phyloP scores from a whole-genome alignment of 2,888 invertebrate species.

The Ormyrus pomaceus region DNA sequence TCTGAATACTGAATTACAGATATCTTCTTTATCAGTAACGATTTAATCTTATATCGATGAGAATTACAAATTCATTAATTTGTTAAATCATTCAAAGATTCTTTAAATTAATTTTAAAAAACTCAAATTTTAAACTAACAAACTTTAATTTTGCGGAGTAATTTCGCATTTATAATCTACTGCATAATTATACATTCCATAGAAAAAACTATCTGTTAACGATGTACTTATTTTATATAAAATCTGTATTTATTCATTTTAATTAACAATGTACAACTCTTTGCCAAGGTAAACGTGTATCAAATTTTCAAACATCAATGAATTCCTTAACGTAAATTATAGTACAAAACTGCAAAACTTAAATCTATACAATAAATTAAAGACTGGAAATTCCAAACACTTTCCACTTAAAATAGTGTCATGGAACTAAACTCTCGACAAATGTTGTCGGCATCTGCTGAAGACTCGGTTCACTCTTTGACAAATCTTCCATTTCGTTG shows the following conservation, averaged over 20 bases:
- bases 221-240: no score
- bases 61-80: no score
- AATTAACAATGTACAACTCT: not conserved
- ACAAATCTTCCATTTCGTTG: conserved; percentile 7
- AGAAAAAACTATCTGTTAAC: no score
- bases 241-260: not conserved
- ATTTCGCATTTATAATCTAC: no score
- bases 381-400: conserved; percentile 10
- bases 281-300: not conserved
- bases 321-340: not conserved
- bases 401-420: conserved; percentile 13
- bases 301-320: not conserved
- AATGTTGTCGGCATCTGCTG: conserved; percentile 11
- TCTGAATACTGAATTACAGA: no score
- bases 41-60: no score
- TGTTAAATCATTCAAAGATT: no score
- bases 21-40: no score
- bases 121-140: no score
- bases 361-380: conserved; percentile 46
- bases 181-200: no score
- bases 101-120: no score
- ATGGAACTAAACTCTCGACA: conserved; percentile 7
- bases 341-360: conserved; percentile 7
- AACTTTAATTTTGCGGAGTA: no score
- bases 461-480: not conserved